These are phyloP conservation scores for Coregonus suidteri DNA, from an alignment of 2,797 vertebrate species.

Conservation along the genomic window DNA sequence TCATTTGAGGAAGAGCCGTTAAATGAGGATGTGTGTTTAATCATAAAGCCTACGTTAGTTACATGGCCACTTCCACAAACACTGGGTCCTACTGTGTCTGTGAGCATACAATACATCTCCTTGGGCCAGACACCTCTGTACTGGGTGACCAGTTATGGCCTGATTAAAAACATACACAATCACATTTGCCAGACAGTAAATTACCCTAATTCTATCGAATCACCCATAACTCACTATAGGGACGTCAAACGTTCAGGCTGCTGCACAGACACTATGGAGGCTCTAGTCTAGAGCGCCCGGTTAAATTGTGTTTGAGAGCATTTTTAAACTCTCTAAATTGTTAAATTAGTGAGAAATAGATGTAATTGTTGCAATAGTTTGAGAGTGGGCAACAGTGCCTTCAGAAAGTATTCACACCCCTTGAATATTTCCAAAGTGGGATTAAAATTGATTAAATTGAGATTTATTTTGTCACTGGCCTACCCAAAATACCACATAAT, in stretches of 20 bases:
- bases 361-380: no score
- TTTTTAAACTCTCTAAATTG: no score
- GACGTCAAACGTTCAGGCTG: no score
- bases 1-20: conserved; percentile 42
- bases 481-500: no score
- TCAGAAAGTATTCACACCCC: no score
- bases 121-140: neutral
- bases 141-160: conserved; percentile 18
- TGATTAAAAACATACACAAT: conserved; percentile 40
- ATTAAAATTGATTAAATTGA: no score
- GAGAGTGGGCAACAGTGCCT: no score
- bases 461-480: no score
- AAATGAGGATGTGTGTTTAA: conserved; percentile 46
- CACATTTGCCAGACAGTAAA: conserved; percentile 35
- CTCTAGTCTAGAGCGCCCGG: conserved; percentile 11
- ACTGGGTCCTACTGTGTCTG: conserved; percentile 1
- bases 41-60: conserved; percentile 32
- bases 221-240: neutral
- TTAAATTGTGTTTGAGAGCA: conserved; percentile 21
- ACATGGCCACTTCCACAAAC: conserved; percentile 11
- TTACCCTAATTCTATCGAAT: conserved; percentile 19
- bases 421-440: no score
- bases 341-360: no score
- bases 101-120: conserved; percentile 25
- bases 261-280: neutral